Base-by-base conservation (phyloP, 1,140 invertebrate genomes). In the Anastrepha ludens region DNA sequence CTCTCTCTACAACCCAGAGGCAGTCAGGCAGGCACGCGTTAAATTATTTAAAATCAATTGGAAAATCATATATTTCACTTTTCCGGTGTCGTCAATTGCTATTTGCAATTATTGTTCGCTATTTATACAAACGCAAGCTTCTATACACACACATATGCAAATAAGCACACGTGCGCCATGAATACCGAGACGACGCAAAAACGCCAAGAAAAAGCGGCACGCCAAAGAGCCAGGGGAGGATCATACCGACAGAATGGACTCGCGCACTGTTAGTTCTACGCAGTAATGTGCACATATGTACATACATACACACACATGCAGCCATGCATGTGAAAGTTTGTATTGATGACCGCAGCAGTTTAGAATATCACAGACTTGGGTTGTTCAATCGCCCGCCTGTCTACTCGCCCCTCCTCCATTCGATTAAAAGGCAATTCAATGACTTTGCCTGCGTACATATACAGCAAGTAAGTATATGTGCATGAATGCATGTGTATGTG, bases 11-110 rank as follows among this genome's bases (percentile, higher is more conserved):
- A 55, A 55, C 6, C 11, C 50, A 55, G 11, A 55, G 50, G 50
- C 50, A 55, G 11, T 6, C 50, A 2, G 50, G 50, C 60, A 62
- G 70, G 44, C 70, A 47, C 41, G 6, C 41, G 44, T 74, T 74
- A 17, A 74, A 74, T 50, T 15, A 74, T 74, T 74, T 74, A 74
- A 74, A 74, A 74, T 74, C 70, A 74, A 74, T 74, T 74, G 44
- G 70, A 50, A n/a, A 47, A 74, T 74, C 70, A 74, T 39, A 74
- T 47, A 74, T 50, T 74, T 74, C 15, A 74, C 39, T 50, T 44
- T 74, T 11, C 41, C 67, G 67, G 44, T 74, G 70, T 50, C 70
- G 70, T 74, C 70, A 74, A 74, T 74, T 74, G 44, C 47, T 74
- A 17, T 47, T 74, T 44, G 13, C 70, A 44, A 74, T 74, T 50